These are phyloP conservation scores for Mirounga angustirostris DNA, from an alignment of 2,113 vertebrate species.

Conservation along the genomic window DNA sequence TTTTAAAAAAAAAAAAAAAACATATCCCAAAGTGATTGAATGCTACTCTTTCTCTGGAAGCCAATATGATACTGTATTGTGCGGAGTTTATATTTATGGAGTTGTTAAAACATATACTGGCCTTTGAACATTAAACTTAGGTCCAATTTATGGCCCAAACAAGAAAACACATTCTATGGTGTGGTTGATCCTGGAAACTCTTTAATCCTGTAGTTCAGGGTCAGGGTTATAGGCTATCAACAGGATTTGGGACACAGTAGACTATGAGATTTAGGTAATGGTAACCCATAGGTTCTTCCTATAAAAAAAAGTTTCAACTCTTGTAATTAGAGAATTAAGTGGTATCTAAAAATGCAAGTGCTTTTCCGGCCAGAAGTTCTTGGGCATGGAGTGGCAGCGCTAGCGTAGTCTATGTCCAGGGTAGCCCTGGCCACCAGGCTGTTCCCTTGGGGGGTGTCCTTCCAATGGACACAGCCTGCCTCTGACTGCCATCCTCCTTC, in stretches of 20 bases:
- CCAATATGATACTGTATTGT: neutral
- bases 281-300: neutral
- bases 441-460: neutral
- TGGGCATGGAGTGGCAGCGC: rapidly evolving
- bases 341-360: neutral
- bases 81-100: neutral
- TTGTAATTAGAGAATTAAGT: neutral
- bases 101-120: neutral
- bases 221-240: neutral
- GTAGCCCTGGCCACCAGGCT: no score
- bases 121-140: neutral
- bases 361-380: neutral
- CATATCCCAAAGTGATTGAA: neutral
- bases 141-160: neutral
- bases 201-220: neutral
- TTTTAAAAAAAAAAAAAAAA: neutral
- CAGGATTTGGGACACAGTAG: neutral
- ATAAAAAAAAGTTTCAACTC: neutral
- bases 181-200: neutral
- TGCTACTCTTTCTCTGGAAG: neutral
- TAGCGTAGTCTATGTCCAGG: no score
- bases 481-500: no score
- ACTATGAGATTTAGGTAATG: neutral
- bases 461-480: neutral
- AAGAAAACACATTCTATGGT: neutral